A percentile compares a stretch with the other conserved stretches of the same genome.
phyloP scores from a whole-genome alignment of 2,797 vertebrate species.

The Pangasius larnaudii region DNA sequence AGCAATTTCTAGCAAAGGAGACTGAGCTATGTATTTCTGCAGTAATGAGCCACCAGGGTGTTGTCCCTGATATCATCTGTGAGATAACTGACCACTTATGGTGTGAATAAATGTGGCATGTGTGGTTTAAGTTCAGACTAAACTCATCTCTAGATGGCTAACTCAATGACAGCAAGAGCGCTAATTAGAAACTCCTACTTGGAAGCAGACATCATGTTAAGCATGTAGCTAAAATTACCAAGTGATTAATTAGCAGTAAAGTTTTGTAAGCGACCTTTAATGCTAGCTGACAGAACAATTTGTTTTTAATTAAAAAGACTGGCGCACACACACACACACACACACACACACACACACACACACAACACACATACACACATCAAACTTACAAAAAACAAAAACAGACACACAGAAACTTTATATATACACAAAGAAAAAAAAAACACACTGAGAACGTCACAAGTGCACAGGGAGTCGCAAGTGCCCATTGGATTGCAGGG shows the following conservation, averaged over 20 bases:
- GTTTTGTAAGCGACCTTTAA: constrained; percentile 1
- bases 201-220: neutral
- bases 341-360: constrained; percentile 5
- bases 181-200: constrained; percentile 4
- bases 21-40: constrained; percentile 9
- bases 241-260: constrained; percentile 22
- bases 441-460: constrained; percentile 32
- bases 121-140: constrained; percentile 33
- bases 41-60: constrained; percentile 25
- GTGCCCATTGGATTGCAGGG: constrained; percentile 57
- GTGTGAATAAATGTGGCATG: neutral
- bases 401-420: constrained; percentile 29
- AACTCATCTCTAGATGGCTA: constrained; percentile 11
- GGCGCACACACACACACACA: neutral
- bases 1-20: constrained; percentile 25
- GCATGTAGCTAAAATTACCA: neutral
- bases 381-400: neutral
- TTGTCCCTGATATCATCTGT: constrained; percentile 10
- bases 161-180: constrained; percentile 6
- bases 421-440: constrained; percentile 16
- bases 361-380: constrained; percentile 12
- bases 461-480: constrained; percentile 44
- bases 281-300: constrained; percentile 10
- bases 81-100: neutral
- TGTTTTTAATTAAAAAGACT: neutral